These are phyloP conservation scores for Gnatocerus cornutus DNA, from an alignment of 2,888 invertebrate species.

Conservation along the genomic window DNA sequence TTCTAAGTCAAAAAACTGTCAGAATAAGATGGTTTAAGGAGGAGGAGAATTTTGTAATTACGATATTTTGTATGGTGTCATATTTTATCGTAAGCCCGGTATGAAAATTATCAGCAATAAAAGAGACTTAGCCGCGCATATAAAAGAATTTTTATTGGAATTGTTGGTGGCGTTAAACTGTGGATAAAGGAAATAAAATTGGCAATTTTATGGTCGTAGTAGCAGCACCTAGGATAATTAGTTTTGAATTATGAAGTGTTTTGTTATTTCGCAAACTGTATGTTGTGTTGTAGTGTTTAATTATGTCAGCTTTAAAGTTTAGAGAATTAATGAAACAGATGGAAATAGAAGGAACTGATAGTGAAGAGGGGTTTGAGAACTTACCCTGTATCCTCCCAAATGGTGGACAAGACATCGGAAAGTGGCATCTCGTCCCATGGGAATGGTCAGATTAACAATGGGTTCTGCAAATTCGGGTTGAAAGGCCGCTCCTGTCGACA, in stretches of 20 bases:
- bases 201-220: slow-evolving; percentile 17
- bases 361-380: slow-evolving; percentile 63
- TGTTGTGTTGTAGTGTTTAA: slow-evolving; percentile 31
- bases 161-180: slow-evolving; percentile 35
- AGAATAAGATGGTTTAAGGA: neutral
- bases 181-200: slow-evolving; percentile 35
- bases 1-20: slow-evolving; percentile 14
- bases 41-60: slow-evolving; percentile 8
- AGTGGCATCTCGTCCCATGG: slow-evolving; percentile 89
- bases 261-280: slow-evolving; percentile 21
- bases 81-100: slow-evolving; percentile 36
- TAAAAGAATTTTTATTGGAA: slow-evolving; percentile 40
- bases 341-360: slow-evolving; percentile 38
- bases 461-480: slow-evolving; percentile 91
- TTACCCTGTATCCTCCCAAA: slow-evolving; percentile 91
- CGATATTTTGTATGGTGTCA: slow-evolving; percentile 27
- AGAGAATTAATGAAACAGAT: slow-evolving; percentile 41
- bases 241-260: slow-evolving; percentile 36
- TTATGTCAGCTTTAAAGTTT: slow-evolving; percentile 34
- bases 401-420: slow-evolving; percentile 91
- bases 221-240: slow-evolving; percentile 18
- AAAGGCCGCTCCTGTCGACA: slow-evolving; percentile 72
- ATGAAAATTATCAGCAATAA: slow-evolving; percentile 37
- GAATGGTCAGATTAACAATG: slow-evolving; percentile 87
- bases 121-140: slow-evolving; percentile 25